phyloP scores from a whole-genome alignment of 2,888 invertebrate genomes.

The Argynnis bischoffii region DNA sequence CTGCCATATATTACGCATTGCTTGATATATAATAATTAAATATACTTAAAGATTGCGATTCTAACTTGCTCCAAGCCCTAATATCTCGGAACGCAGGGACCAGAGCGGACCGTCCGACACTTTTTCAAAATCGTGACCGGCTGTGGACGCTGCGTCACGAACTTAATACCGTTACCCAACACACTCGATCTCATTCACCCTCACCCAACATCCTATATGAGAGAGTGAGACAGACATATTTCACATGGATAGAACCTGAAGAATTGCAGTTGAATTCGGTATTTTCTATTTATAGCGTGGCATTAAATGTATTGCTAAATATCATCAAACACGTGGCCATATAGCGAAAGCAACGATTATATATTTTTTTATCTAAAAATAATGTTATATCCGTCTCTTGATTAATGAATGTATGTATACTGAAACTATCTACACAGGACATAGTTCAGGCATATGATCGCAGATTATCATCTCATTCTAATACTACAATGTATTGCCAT shows the following conservation, averaged over 20 bases:
- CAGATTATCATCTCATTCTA: too few relatives aligned
- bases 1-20: too few relatives aligned
- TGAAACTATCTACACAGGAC: too few relatives aligned
- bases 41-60: conserved; percentile 8
- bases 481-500: too few relatives aligned
- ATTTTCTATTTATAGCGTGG: conserved; percentile 18
- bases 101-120: conserved; percentile 67
- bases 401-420: too few relatives aligned
- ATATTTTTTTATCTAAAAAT: too few relatives aligned
- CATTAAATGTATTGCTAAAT: conserved; percentile 20
- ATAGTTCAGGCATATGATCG: too few relatives aligned
- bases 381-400: too few relatives aligned
- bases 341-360: too few relatives aligned
- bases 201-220: conserved; percentile 42
- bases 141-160: conserved; percentile 73
- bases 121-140: conserved; percentile 81
- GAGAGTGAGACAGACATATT: conserved; percentile 52
- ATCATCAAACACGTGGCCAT: neutral
- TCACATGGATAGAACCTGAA: conserved; percentile 34
- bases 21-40: too few relatives aligned
- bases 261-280: conserved; percentile 31
- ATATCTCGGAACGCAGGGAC: conserved; percentile 60
- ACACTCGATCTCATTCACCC: conserved; percentile 56
- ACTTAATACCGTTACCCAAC: conserved; percentile 70
- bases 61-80: conserved; percentile 51